These are phyloP conservation scores for Mizuhopecten yessoensis DNA, from an alignment of 1,140 invertebrate species.

Conservation along the genomic window DNA sequence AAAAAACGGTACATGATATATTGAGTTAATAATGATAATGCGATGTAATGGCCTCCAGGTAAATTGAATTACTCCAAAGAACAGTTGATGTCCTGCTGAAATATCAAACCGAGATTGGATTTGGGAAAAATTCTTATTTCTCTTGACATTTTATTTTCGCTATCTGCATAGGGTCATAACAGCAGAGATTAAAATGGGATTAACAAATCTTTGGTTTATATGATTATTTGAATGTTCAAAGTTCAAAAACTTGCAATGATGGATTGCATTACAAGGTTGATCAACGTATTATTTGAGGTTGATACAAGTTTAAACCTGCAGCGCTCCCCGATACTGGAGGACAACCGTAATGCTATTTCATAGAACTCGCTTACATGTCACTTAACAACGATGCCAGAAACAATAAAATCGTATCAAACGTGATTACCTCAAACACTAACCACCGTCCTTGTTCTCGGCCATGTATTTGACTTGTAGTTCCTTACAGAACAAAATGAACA, in stretches of 20 bases:
- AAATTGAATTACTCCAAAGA: neutral
- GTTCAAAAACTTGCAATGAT: neutral
- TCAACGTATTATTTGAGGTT: too few relatives aligned
- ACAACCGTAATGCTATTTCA: neutral
- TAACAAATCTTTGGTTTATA: neutral
- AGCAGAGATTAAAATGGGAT: neutral
- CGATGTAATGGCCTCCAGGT: neutral
- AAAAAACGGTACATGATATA: neutral
- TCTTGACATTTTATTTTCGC: neutral
- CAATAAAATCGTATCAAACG: neutral
- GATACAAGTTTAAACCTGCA: too few relatives aligned
- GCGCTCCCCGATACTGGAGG: neutral
- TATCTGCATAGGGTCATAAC: neutral
- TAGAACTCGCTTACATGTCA: neutral
- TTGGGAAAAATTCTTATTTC: neutral
- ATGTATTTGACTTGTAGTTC: neutral
- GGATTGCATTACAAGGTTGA: neutral
- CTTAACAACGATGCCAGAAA: neutral
- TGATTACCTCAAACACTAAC: neutral
- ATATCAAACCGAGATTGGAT: neutral
- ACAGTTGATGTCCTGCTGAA: neutral
- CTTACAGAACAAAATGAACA: neutral
- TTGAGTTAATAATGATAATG: conserved; percentile 7
- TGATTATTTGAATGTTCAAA: neutral
- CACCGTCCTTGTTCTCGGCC: neutral